Evolutionary conservation across 2,113 vertebrate genomes (phyloP).

Genomic region (Lucifuga dentata): DNA sequence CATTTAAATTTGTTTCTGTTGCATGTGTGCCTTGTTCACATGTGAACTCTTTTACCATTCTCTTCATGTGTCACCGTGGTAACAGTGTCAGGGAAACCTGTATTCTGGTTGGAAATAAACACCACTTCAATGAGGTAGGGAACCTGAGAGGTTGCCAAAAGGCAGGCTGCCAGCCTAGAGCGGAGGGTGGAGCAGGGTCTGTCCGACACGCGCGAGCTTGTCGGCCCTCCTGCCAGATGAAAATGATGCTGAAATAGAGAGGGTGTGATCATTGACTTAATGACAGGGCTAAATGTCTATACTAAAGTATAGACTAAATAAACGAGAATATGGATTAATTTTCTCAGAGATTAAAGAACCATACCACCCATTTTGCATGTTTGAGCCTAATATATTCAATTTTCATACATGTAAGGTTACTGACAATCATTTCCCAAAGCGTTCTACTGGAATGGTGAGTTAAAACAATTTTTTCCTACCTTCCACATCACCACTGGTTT

Average conservation of each 20-base stretch:
- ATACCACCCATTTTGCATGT: too few relatives aligned
- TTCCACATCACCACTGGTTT: too few relatives aligned
- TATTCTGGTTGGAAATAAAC: constrained; percentile 87
- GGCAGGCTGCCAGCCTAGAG: constrained; percentile 79
- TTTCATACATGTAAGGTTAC: too few relatives aligned
- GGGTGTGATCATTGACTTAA: not conserved
- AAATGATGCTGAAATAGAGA: constrained; percentile 30
- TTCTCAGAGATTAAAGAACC: constrained; percentile 10
- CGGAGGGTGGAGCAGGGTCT: constrained; percentile 51
- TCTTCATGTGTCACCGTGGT: not conserved
- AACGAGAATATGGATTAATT: not conserved
- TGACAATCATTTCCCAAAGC: too few relatives aligned
- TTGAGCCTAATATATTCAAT: too few relatives aligned
- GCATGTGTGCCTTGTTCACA: not conserved
- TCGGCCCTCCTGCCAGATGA: constrained; percentile 26
- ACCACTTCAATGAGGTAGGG: constrained; percentile 86
- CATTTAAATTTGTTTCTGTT: constrained; percentile 3
- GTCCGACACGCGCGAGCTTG: constrained; percentile 75
- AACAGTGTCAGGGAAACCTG: constrained; percentile 69
- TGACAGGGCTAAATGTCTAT: constrained; percentile 22
- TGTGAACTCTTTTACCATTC: constrained; percentile 1
- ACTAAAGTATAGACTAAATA: not conserved
- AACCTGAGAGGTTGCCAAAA: constrained; percentile 85
- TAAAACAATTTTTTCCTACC: too few relatives aligned
- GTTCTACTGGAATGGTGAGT: too few relatives aligned